phyloP scores from a whole-genome alignment of 2,888 invertebrate species.

The Encarsia formosa region DNA sequence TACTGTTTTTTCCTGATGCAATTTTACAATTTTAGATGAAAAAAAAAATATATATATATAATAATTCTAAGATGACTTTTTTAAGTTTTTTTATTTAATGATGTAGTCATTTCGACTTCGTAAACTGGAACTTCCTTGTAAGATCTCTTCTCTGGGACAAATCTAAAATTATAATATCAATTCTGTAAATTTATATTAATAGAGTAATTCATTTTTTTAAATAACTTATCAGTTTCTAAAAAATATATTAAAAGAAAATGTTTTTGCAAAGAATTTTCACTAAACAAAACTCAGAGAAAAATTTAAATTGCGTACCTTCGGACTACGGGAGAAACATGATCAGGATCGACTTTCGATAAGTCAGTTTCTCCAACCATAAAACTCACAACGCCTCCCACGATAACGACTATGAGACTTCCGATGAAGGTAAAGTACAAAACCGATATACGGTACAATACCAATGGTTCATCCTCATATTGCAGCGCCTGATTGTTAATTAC shows the following conservation, averaged over 20 bases:
- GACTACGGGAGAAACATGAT: constrained; percentile 59
- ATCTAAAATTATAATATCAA: too few relatives aligned
- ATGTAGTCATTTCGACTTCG: not conserved
- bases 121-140: not conserved
- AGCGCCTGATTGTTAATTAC: not conserved
- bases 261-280: too few relatives aligned
- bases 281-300: too few relatives aligned
- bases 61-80: not conserved
- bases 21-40: not conserved
- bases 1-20: too few relatives aligned
- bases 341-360: constrained; percentile 55
- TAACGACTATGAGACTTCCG: constrained; percentile 56
- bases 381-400: constrained; percentile 62
- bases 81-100: too few relatives aligned
- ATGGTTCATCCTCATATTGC: constrained; percentile 38
- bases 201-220: too few relatives aligned
- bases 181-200: not conserved
- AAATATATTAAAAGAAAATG: too few relatives aligned
- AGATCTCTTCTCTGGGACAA: not conserved
- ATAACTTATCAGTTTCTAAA: too few relatives aligned
- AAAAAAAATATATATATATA: not conserved
- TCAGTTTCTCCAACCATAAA: constrained; percentile 57
- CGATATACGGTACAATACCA: constrained; percentile 60
- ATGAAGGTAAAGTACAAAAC: constrained; percentile 67
- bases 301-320: constrained; percentile 42